Base-by-base conservation (phyloP, 2,113 vertebrate species). In the Lophius piscatorius region DNA sequence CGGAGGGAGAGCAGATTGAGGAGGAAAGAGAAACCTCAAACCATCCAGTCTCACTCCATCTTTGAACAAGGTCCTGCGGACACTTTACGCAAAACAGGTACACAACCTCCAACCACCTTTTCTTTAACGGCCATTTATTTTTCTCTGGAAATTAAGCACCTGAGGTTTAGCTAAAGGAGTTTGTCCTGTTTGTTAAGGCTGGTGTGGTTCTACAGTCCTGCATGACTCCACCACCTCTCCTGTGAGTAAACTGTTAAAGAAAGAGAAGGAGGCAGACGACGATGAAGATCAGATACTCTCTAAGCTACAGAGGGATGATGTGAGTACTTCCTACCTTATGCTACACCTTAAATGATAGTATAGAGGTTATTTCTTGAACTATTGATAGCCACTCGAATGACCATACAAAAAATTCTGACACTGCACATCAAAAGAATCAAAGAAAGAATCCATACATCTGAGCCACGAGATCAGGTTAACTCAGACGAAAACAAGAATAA, bases 31-130 rank as follows among this genome's bases (percentile, higher is more conserved):
- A 81, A 76, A 50, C 90, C 88, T 11, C 87, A 80, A 57, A 90
- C 81, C 8, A 92, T 92, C 58, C 90, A 92, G 82, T 91, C 88
- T 41, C 90, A 91, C 81, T 92, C 91, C 42, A 91, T 92, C 70
- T 92, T 92, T 78, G 91, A 92, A 29, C 90, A 91, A 69, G 90
- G 89, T 18, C 90, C 90, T 14, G 90, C 90, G 2, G 88, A 90
- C 64, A 75, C 64, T 3, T 20, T 77, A 4, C 84, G 70, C 44
- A 91, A 85, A 81, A 70, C 77, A 78, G 90, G 90, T 92, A 45
- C n/a, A n/a, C n/a, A n/a, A n/a, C n/a, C n/a, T n/a, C n/a, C n/a
- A 40, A 23, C 17, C 6, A 0, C 0, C 5, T 3, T 17, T 13
- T 29, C 2, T 13, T 34, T 13, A 34, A 34, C 3, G 10, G 8